phyloP scores from a whole-genome alignment of 2,113 vertebrate species.

The Arothron firmamentum region DNA sequence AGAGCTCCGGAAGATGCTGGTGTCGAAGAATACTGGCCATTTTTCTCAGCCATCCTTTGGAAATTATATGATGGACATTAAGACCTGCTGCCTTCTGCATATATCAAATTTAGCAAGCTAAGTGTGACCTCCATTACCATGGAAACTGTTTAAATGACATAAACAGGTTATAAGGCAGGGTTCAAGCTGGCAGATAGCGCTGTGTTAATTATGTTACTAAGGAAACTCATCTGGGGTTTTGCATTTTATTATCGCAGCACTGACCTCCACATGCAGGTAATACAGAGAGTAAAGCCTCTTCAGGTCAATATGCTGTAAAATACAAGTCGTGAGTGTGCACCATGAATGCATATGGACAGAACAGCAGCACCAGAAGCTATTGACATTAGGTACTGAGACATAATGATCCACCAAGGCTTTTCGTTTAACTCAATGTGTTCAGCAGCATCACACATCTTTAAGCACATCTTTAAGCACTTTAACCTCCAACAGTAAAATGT shows the following conservation, averaged over 20 bases:
- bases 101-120: slow-evolving; percentile 68
- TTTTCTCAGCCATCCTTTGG: slow-evolving; percentile 68
- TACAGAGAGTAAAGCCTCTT: slow-evolving; percentile 12
- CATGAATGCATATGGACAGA: slow-evolving; percentile 12
- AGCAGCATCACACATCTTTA: slow-evolving; percentile 16
- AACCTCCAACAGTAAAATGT: background rate
- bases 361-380: slow-evolving; percentile 8
- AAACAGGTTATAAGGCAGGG: slow-evolving; percentile 57
- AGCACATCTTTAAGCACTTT: background rate
- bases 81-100: slow-evolving; percentile 55
- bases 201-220: slow-evolving; percentile 53
- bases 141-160: slow-evolving; percentile 60
- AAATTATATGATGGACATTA: slow-evolving; percentile 68
- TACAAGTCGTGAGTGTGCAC: slow-evolving; percentile 17
- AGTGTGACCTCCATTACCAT: slow-evolving; percentile 63
- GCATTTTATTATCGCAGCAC: slow-evolving; percentile 30
- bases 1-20: slow-evolving; percentile 31
- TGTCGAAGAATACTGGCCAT: slow-evolving; percentile 45
- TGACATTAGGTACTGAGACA: slow-evolving; percentile 9
- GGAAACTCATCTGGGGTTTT: slow-evolving; percentile 51
- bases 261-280: slow-evolving; percentile 12
- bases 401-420: slow-evolving; percentile 8
- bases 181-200: slow-evolving; percentile 35
- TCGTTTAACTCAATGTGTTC: slow-evolving; percentile 2
- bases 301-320: slow-evolving; percentile 33